Evolutionary conservation across 2,888 invertebrate species (phyloP), one percentile per base, ranked within the genome.

Genomic region (Parnassius smintheus): DNA sequence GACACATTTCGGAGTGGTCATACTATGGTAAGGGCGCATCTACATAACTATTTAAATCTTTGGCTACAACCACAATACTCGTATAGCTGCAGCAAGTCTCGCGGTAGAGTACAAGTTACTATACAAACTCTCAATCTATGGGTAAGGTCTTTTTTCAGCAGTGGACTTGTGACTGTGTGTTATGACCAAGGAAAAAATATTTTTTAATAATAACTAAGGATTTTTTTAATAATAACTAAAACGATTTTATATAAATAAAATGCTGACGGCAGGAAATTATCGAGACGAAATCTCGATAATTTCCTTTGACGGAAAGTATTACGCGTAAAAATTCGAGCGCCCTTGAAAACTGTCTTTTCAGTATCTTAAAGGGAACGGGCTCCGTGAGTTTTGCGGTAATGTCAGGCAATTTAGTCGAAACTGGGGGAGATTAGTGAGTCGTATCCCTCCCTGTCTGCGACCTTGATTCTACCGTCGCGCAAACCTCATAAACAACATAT

Each of bases 251-350:
- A 35, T 35, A 35, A 35, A 35, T 35, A 35, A 35, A 35, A 35
- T 35, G 35, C 35, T 35, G 7, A 35, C 35, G 35, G 7, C 35
- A 35, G 35, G 35, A 35, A 35, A 35, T 56, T 22, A 12, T 25
- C 44, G 25, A 13, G 44, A 44, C 55, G 18, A 18, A 18, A 18
- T 18, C 18, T 18, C 18, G 55, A 55, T 55, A 49, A 49, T 57
- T 49, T 55, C n/a, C 49, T 48, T 49, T 35, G 35, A 35, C 41
- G 25, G n/a, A 60, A 42, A 55, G n/a, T 7, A 55, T 25, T 42
- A 44, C 42, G 49, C 55, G 50, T 60, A 54, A 60, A n/a, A 60
- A 44, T 44, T 60, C 55, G 25, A 60, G 49, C 13, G 54, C 49
- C 25, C 41, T 54, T 22, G 42, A 59, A 41, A 41, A 53, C 53